Percentiles rank a stretch among this genome's conserved stretches.
Conservation (phyloP, 2,888 invertebrate genomes). For the Cylindroiulus punctatus region DNA sequence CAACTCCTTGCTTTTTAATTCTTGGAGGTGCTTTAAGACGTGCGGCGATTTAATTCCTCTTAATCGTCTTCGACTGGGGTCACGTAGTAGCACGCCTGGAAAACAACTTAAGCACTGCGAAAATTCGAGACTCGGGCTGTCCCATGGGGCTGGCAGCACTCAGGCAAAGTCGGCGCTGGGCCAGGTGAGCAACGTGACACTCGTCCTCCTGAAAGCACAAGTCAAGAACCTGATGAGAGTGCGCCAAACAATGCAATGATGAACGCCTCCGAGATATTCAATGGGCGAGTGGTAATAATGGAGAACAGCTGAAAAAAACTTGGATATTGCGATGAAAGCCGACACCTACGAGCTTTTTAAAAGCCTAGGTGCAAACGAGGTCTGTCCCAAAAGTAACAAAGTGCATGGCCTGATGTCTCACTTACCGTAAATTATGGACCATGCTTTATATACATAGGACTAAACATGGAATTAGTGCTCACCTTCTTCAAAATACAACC, state of each 20-base stretch:
- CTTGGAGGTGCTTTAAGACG: not conserved
- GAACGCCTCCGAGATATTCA: not conserved
- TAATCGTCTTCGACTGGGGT: not conserved
- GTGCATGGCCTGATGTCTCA: no score
- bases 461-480: no score
- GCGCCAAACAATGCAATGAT: not conserved
- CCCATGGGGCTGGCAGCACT: slow-evolving; percentile 33
- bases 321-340: not conserved
- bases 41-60: slow-evolving; percentile 25
- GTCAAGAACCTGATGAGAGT: slow-evolving; percentile 14
- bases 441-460: no score
- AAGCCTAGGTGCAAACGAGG: not conserved
- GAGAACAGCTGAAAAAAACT: not conserved
- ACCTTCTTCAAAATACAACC: no score
- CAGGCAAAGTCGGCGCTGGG: not conserved
- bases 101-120: not conserved
- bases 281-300: not conserved
- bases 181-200: slow-evolving; percentile 15
- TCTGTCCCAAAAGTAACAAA: no score
- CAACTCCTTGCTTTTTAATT: not conserved
- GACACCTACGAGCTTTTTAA: slow-evolving; percentile 19
- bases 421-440: no score
- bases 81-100: not conserved
- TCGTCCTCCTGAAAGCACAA: slow-evolving; percentile 21
- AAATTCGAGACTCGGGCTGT: not conserved